Base-by-base conservation (phyloP, 1,140 invertebrate genomes). In the Eriosoma lanigerum region DNA sequence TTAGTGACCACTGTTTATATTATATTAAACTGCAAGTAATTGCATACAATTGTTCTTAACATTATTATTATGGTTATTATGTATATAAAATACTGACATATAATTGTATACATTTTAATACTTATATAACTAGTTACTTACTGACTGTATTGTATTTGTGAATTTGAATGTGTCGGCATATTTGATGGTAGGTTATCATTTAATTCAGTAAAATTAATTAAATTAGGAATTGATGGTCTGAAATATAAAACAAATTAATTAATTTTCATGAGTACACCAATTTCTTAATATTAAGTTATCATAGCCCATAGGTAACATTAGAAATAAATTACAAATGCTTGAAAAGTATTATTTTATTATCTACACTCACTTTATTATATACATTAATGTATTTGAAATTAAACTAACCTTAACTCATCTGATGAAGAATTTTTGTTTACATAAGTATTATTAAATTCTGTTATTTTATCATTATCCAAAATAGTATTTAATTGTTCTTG, bases 41-140 rank as follows among this genome's bases (percentile, higher is more conserved):
- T n/a, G n/a, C n/a, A n/a, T n/a, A n/a, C n/a, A n/a, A n/a, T n/a
- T n/a, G n/a, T n/a, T n/a, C n/a, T n/a, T n/a, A n/a, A n/a, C n/a
- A n/a, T n/a, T n/a, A n/a, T n/a, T n/a, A n/a, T n/a, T n/a, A n/a
- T n/a, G n/a, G n/a, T n/a, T n/a, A n/a, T n/a, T n/a, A n/a, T n/a
- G n/a, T n/a, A n/a, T n/a, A n/a, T n/a, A n/a, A n/a, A n/a, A n/a
- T n/a, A n/a, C n/a, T n/a, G n/a, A n/a, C n/a, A n/a, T n/a, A n/a
- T n/a, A n/a, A n/a, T n/a, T n/a, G n/a, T n/a, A n/a, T n/a, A n/a
- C n/a, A n/a, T n/a, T n/a, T n/a, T n/a, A n/a, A n/a, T n/a, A n/a
- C n/a, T n/a, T n/a, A n/a, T 76, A 29, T 19, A 29, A 83, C 81
- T 9, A 85, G 84, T 78, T 26, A 58, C 44, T 64, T 80, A 58